Conservation (phyloP, 64 coral and sea anemone genomes). For the Pachyseris speciosa region DNA sequence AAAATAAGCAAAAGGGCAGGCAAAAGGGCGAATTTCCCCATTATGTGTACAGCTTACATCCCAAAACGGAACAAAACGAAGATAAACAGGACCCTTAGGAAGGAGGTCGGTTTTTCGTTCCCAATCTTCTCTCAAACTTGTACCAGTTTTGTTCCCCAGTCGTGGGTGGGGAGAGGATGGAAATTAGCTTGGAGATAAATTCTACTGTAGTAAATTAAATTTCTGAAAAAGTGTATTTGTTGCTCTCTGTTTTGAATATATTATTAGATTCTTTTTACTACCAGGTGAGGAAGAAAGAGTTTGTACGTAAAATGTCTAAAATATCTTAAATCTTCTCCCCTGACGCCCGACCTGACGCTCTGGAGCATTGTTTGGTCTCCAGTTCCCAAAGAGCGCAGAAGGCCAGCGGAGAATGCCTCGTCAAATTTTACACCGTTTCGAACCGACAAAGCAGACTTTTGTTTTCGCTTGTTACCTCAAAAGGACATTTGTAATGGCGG, state of each 20-base stretch:
- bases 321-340: no score
- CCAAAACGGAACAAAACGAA: no score
- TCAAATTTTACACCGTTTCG: conserved; percentile 52
- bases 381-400: no score
- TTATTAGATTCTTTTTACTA: no score
- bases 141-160: neutral
- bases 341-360: no score
- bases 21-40: conserved; percentile 31
- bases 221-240: no score
- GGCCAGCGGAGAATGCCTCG: neutral
- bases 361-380: no score
- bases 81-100: neutral
- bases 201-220: no score
- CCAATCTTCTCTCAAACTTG: neutral
- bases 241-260: no score
- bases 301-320: no score
- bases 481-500: conserved; percentile 60
- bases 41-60: neutral
- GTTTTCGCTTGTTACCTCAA: neutral
- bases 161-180: neutral
- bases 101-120: neutral
- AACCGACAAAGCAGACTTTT: neutral
- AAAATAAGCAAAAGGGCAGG: neutral
- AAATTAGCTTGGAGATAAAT: no score
- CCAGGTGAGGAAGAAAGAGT: no score